Evolutionary conservation across 1,140 invertebrate genomes (phyloP).

Genomic region (Hirudo medicinalis): DNA sequence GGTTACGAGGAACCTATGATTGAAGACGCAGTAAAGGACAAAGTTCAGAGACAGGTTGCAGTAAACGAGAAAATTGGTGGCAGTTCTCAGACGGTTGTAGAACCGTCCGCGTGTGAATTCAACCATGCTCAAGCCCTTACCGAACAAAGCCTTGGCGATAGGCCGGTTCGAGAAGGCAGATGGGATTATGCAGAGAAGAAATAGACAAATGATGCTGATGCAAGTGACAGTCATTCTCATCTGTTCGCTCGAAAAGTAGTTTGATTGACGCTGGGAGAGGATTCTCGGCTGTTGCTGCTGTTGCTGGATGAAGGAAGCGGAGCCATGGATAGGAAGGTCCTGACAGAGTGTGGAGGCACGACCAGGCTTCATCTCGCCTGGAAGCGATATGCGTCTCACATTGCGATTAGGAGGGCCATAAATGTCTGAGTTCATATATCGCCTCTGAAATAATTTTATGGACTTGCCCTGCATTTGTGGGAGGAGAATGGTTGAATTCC

Average conservation of each 20-base stretch:
- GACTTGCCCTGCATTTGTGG: no score
- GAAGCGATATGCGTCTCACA: no score
- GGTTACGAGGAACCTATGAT: conserved; percentile 29
- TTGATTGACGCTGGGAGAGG: background rate
- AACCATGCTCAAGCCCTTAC: conserved; percentile 20
- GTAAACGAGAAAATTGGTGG: conserved; percentile 30
- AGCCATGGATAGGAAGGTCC: background rate
- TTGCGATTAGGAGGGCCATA: no score
- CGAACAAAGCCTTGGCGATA: conserved; percentile 30
- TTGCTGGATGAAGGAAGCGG: background rate
- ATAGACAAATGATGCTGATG: conserved; percentile 34
- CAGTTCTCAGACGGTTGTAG: conserved; percentile 26
- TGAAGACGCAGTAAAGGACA: conserved; percentile 34
- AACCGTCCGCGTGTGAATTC: conserved; percentile 25
- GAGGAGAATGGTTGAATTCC: no score
- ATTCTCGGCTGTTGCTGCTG: background rate
- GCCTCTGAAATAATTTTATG: no score
- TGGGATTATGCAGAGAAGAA: conserved; percentile 34
- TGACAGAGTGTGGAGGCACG: no score
- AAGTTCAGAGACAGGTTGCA: conserved; percentile 34
- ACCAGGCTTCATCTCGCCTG: no score
- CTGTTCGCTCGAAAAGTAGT: conserved; percentile 30
- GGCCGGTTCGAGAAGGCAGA: conserved; percentile 31
- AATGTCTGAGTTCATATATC: no score
- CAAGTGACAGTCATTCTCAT: conserved; percentile 32